A percentile compares a stretch with the other conserved stretches of the same genome.
Conservation (phyloP, 2,888 invertebrate genomes). For the Hypsopygia costalis region DNA sequence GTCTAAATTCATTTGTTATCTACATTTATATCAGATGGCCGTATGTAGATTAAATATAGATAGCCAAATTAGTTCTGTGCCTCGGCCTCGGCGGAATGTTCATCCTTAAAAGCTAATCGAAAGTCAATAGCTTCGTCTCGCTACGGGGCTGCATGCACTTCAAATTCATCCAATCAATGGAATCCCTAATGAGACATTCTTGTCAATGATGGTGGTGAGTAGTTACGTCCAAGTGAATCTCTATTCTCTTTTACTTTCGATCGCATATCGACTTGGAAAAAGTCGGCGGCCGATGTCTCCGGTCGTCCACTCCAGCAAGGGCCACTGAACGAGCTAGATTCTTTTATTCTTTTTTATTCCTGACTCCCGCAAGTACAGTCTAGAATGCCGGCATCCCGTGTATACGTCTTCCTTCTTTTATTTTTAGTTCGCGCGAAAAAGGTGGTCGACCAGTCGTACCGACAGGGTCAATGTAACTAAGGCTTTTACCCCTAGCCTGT, state of each 20-base stretch:
- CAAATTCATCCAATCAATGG: conserved; percentile 33
- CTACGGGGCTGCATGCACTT: conserved; percentile 20
- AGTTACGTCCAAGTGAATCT: conserved; percentile 36
- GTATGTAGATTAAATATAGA: conserved; percentile 25
- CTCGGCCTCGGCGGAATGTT: conserved; percentile 27
- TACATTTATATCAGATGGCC: conserved; percentile 18
- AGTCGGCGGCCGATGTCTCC: conserved; percentile 36
- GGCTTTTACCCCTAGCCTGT: conserved; percentile 60
- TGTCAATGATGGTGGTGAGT: conserved; percentile 44
- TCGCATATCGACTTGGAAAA: conserved; percentile 34
- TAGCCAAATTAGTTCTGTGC: conserved; percentile 25
- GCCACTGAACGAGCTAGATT: conserved; percentile 61
- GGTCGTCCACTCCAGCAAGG: conserved; percentile 47
- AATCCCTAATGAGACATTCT: conserved; percentile 49
- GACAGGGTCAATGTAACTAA: conserved; percentile 64
- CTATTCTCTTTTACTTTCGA: conserved; percentile 49
- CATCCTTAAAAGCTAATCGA: conserved; percentile 27
- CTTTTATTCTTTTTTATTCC: conserved; percentile 54
- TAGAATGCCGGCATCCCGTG: conserved; percentile 62
- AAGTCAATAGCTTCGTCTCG: conserved; percentile 38
- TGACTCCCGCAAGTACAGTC: conserved; percentile 44
- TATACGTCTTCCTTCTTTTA: conserved; percentile 65
- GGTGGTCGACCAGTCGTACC: conserved; percentile 59
- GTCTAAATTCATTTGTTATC: conserved; percentile 17
- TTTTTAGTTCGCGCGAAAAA: conserved; percentile 68